phyloP scores from a whole-genome alignment of 2,797 vertebrate genomes.

The Phoxinus dragarum region DNA sequence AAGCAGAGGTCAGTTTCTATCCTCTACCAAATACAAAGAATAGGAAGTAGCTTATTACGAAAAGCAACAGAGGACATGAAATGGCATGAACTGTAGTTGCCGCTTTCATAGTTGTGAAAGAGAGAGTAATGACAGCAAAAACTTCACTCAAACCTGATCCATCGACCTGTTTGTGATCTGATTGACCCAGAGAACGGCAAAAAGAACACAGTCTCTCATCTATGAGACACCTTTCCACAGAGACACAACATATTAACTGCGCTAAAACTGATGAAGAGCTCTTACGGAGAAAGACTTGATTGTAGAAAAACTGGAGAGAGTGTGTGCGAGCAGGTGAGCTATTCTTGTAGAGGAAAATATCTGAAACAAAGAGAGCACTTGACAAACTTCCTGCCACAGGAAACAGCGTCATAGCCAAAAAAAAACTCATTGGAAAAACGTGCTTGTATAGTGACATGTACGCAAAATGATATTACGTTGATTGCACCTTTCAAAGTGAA shows the following conservation, averaged over 20 bases:
- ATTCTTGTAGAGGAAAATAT: slow-evolving; percentile 19
- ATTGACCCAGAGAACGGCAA: slow-evolving; percentile 13
- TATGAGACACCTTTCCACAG: neutral
- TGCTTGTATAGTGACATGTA: neutral
- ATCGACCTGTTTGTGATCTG: slow-evolving; percentile 13
- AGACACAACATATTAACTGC: slow-evolving; percentile 7
- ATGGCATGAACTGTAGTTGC: neutral
- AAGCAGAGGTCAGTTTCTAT: slow-evolving; percentile 1
- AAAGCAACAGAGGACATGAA: slow-evolving; percentile 14
- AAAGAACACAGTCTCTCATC: neutral
- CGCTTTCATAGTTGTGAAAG: neutral
- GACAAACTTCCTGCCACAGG: slow-evolving; percentile 4
- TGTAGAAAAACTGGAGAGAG: slow-evolving; percentile 14
- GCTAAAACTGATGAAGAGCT: slow-evolving; percentile 49
- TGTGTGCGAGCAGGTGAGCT: slow-evolving; percentile 27
- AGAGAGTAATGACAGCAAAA: neutral
- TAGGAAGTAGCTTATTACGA: slow-evolving; percentile 3
- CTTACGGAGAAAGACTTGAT: slow-evolving; percentile 38
- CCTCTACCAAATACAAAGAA: neutral
- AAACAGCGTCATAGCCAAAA: neutral
- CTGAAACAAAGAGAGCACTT: slow-evolving; percentile 18
- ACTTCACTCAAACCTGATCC: slow-evolving; percentile 5
- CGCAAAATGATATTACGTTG: neutral
- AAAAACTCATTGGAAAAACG: neutral
- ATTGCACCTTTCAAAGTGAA: neutral